Base-by-base conservation (phyloP, 2,113 vertebrate genomes). In the Pelvicachromis taeniatus region DNA sequence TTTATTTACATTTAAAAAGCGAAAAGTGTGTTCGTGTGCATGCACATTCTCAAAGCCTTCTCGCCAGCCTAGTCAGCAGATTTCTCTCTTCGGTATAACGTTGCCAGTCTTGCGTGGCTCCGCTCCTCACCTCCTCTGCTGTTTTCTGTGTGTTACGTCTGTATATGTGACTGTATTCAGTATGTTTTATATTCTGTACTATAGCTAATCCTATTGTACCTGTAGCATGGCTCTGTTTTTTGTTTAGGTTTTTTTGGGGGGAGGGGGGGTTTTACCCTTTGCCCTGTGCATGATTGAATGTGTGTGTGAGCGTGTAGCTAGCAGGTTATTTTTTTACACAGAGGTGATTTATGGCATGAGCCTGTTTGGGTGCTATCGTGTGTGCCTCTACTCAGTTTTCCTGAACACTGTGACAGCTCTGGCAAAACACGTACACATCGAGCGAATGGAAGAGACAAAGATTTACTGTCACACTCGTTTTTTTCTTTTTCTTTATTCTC, bases 401-500 rank as follows among this genome's bases (percentile, higher is more conserved):
- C 93, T 89, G 45, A 94, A 91, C 94, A 95, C 95, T 95, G 94
- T 95, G 94, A 95, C 91, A 93, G 86, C 93, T 90, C 81, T 85
- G 92, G 88, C 88, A 78, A 85, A 90, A 91, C 89, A 93, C 81
- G 84, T 19, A 89, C 88, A 80, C 87, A 85, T 50, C 9, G 87
- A 90, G 89, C 78, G 73, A 88, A 89, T 87, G 91, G 23, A 91
- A 82, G 83, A 89, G 83, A 85, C 78, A 81, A 87, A 88, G 50
- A 86, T 80, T 83, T 88, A 87, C 70, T 84, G 81, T 90, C 82
- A 14, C 75, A 80, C 52, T 54, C 9, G 3, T 26, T 31, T 53
- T 17, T 82, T 42, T 77, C 38, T 81, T n/a, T 86, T 86, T 85
- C 17, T 61, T 61, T 61, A 19, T 35, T 61, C 29, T 35, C 5